Evolutionary conservation across 2,113 vertebrate species (phyloP).

Genomic region (Isurus oxyrinchus): DNA sequence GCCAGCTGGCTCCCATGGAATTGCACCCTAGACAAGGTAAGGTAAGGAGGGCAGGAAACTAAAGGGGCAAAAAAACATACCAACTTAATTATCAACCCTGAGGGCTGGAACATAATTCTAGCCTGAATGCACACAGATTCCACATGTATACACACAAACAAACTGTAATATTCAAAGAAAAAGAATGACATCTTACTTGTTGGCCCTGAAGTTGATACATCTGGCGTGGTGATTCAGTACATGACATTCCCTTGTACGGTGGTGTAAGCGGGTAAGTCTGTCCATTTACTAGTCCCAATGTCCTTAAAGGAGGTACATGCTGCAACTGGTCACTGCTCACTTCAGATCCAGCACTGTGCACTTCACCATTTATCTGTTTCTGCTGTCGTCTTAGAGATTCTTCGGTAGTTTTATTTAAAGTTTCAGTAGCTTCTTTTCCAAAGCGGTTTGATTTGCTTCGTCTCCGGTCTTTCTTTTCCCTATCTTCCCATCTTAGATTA

Average conservation of each 20-base stretch:
- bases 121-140: not conserved
- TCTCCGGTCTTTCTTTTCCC: constrained; percentile 76
- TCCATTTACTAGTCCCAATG: constrained; percentile 2
- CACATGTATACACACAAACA: not conserved
- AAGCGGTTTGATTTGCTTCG: constrained; percentile 57
- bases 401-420: not conserved
- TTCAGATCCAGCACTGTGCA: constrained; percentile 43
- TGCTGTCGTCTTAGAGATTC: not conserved
- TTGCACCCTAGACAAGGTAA: not conserved
- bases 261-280: not conserved
- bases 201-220: constrained; percentile 30
- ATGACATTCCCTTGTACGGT: constrained; percentile 16
- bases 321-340: not conserved
- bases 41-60: not conserved
- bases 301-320: not conserved
- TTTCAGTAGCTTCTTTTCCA: constrained; percentile 16
- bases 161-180: not conserved
- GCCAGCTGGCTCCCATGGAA: not conserved
- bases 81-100: not conserved
- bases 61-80: not conserved
- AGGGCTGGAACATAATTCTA: not conserved
- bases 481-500: constrained; percentile 72
- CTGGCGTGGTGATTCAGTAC: not conserved
- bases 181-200: constrained; percentile 2
- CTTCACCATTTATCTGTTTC: constrained; percentile 40